phyloP scores from a whole-genome alignment of 1,140 invertebrate genomes.

The Rhyzopertha dominica region DNA sequence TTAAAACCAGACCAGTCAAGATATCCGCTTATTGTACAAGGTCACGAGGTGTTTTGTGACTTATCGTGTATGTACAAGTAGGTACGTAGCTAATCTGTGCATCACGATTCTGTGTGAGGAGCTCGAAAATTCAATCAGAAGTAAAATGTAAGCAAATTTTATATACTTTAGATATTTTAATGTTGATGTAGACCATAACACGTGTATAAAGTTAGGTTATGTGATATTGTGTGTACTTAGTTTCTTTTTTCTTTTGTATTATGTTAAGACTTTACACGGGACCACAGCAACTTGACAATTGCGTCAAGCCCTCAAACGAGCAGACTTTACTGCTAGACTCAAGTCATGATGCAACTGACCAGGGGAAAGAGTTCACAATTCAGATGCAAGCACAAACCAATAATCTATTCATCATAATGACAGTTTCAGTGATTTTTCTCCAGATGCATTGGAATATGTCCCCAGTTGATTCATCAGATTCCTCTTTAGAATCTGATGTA shows the following conservation, averaged over 20 bases:
- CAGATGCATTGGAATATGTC: conserved; percentile 10
- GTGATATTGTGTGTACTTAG: neutral
- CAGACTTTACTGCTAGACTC: neutral
- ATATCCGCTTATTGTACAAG: conserved; percentile 5
- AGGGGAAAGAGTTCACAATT: neutral
- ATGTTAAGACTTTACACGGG: neutral
- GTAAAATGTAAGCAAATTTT: neutral
- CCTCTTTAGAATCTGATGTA: neutral
- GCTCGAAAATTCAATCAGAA: conserved; percentile 1
- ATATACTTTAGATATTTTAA: neutral
- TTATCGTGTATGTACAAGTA: neutral
- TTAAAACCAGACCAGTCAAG: conserved; percentile 8
- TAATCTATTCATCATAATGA: neutral
- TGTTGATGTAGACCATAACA: conserved; percentile 4
- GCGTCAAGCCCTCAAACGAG: neutral
- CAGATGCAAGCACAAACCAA: neutral
- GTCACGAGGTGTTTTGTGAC: neutral
- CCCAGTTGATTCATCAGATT: conserved; percentile 10
- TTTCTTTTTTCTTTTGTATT: conserved; percentile 3
- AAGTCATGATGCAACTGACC: conserved; percentile 5
- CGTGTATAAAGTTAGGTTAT: conserved; percentile 6
- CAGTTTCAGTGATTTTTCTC: conserved; percentile 10
- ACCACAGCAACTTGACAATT: neutral
- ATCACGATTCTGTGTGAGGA: neutral
- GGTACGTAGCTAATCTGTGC: neutral